phyloP scores from a whole-genome alignment of 2,113 vertebrate genomes.

The Silurus asotus region DNA sequence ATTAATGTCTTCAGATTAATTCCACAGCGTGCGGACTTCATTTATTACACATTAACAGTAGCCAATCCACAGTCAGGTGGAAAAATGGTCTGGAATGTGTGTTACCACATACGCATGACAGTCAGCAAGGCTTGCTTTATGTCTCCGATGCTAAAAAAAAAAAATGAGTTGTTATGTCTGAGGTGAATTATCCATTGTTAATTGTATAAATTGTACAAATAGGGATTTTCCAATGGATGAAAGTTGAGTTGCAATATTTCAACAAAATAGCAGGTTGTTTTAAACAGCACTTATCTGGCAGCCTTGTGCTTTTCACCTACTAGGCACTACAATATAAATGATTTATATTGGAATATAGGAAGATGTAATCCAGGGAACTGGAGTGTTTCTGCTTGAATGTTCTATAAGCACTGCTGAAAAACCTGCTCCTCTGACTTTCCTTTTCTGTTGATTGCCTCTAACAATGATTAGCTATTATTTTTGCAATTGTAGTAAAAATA shows the following conservation, averaged over 20 bases:
- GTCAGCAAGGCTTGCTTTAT: background rate
- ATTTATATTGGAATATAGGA: background rate
- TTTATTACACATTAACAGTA: constrained; percentile 14
- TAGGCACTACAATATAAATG: background rate
- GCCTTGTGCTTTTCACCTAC: background rate
- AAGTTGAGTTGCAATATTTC: background rate
- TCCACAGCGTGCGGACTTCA: background rate
- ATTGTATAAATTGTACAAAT: constrained; percentile 1
- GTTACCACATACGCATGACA: background rate
- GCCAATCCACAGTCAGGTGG: background rate
- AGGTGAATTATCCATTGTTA: background rate
- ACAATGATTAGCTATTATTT: background rate
- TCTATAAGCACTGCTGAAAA: background rate
- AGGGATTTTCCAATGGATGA: background rate
- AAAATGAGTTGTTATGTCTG: background rate
- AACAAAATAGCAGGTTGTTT: background rate
- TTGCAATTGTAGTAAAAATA: background rate
- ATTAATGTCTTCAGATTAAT: background rate
- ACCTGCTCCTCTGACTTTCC: too few species aligned
- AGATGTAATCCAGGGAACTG: background rate
- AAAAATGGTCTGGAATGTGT: background rate
- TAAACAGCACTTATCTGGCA: background rate
- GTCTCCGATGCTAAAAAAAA: background rate
- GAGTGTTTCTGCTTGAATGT: background rate
- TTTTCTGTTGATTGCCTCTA: background rate